Evolutionary conservation across 2,888 invertebrate species (phyloP), one percentile per base, ranked within the genome.

Genomic region (Caenorhabditis afra): DNA sequence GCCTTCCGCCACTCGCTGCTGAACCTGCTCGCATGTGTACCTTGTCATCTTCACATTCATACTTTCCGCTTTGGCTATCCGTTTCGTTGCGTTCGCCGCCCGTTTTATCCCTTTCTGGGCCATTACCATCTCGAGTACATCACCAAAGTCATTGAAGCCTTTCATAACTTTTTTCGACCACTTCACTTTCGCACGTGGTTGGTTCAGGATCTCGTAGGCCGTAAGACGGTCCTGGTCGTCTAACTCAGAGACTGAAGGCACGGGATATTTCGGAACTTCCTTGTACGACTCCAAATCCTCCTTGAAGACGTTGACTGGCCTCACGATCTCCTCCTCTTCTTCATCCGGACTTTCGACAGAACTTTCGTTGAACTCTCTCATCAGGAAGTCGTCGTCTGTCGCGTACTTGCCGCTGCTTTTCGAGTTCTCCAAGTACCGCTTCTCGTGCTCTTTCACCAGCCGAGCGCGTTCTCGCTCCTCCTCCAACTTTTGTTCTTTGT

Each of bases 251-350:
- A 3, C 4, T 7, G 29, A 7, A 5, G 29, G 29, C 29, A 29
- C 29, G 4, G 29, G 29, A 29, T 29, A 29, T 3, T 29, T 29
- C 29, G 29, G 29, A 3, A 29, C 7, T 7, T 29, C 29, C n/a
- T 45, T 23, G n/a, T 22, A 58, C n/a, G 73, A 50, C 3, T 58
- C 64, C 22, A 58, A 1, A 12, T 57, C 64, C 20, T 73, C 58
- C 37, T 64, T 73, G 58, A n/a, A 53, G 52, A 37, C 2, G n/a
- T 29, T 16, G 20, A 22, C 18, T 7, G 23, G 3, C 5, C n/a
- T n/a, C n/a, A n/a, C n/a, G n/a, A n/a, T n/a, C n/a, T n/a, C n/a
- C n/a, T n/a, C n/a, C n/a, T n/a, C n/a, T n/a, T n/a, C n/a, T n/a
- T n/a, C n/a, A n/a, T n/a, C n/a, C n/a, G n/a, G n/a, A n/a, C n/a